These are phyloP conservation scores for Caenorhabditis imperialis DNA, from an alignment of 2,888 invertebrate species.

Conservation along the genomic window DNA sequence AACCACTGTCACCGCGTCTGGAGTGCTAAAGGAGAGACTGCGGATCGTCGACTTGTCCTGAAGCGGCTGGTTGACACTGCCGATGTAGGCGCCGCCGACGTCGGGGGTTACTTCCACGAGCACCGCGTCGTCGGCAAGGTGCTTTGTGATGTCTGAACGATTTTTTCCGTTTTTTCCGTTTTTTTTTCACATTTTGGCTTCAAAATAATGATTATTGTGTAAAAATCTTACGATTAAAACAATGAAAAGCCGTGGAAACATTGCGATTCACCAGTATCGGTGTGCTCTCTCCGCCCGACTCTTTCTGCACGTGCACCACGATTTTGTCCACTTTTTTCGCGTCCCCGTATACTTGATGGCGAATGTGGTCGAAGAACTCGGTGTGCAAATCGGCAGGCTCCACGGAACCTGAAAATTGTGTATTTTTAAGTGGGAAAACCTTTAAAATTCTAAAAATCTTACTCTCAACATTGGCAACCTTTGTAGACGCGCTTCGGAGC, in stretches of 20 bases:
- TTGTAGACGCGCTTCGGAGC: slow-evolving; percentile 13
- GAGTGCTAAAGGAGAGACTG: slow-evolving; percentile 23
- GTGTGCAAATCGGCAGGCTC: slow-evolving; percentile 13
- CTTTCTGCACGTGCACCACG: slow-evolving; percentile 30
- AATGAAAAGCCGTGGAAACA: slow-evolving; percentile 44
- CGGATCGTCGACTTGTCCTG: slow-evolving; percentile 30
- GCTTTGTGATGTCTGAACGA: slow-evolving; percentile 40
- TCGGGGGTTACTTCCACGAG: slow-evolving; percentile 42
- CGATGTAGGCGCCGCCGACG: slow-evolving; percentile 35
- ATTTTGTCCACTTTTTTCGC: slow-evolving; percentile 53
- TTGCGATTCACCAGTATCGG: slow-evolving; percentile 50
- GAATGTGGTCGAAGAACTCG: slow-evolving; percentile 56
- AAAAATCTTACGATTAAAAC: slow-evolving; percentile 50
- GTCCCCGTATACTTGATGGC: slow-evolving; percentile 52
- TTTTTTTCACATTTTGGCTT: too few relatives aligned
- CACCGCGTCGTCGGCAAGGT: slow-evolving; percentile 33
- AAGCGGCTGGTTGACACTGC: slow-evolving; percentile 44
- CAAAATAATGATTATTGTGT: too few relatives aligned
- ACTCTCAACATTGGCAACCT: slow-evolving; percentile 16
- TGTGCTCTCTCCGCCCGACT: slow-evolving; percentile 1
- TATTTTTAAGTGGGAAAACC: slow-evolving; percentile 1
- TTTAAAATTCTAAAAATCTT: slow-evolving; percentile 1
- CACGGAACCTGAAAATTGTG: not conserved
- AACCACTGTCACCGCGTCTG: slow-evolving; percentile 7
- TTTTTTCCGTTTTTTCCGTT: too few relatives aligned